Base-by-base conservation (phyloP, 2,888 invertebrate species). In the Idaea biselata region DNA sequence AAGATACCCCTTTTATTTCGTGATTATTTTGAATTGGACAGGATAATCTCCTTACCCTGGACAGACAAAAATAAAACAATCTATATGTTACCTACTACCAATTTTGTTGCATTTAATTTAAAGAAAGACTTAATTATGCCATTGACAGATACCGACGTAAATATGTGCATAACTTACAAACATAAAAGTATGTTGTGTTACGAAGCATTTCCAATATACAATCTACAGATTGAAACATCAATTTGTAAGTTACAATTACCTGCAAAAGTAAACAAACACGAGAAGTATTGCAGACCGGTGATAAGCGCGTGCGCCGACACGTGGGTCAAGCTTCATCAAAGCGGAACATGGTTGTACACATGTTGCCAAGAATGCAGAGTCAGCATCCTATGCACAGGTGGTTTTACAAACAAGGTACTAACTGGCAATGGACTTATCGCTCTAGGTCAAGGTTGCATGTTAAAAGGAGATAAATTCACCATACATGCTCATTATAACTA, bases 291-390 rank as follows among this genome's bases (percentile, higher is more conserved):
- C 16, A 16, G 55, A 55, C 16, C 17, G 16, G 16, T 17, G 55
- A 55, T 55, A 55, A 17, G 16, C 16, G 16, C 17, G 7, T 56
- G 56, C 56, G 18, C 1, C 17, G 56, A 56, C 18, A 16, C 6
- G 3, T 56, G 56, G 56, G 18, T 56, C 1, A 56, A 18, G 11
- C 18, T 56, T 18, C 56, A 56, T 18, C 17, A 8, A 18, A 16
- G 4, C 6, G 18, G 18, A 18, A 18, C 17, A 5, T 56, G 56
- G 56, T 18, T 56, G 5, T 56, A 18, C 56, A 18, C 18, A 17
- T 56, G 56, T 56, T 56, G 56, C 14, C 18, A 56, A 18, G 56
- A 56, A 56, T 56, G 56, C 56, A 16, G 2, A 17, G 14, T 56
- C 17, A 16, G 56, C 18, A 18, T 56, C 18, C 16, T 18, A 6